Base-by-base conservation (phyloP, 1,140 invertebrate genomes). In the Cepaea nemoralis region DNA sequence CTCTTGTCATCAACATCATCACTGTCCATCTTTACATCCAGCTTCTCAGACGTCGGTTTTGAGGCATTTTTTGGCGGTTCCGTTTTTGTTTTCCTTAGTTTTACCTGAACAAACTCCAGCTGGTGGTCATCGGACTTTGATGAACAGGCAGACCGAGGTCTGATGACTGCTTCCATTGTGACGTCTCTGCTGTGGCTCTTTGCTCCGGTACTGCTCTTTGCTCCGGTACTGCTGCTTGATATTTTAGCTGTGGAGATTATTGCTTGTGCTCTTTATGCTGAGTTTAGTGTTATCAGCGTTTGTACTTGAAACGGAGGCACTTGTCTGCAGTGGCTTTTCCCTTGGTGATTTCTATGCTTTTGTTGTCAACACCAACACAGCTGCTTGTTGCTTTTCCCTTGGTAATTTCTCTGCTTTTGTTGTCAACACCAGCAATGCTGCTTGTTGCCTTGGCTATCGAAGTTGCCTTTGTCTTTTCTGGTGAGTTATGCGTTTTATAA, bases 21-120 rank as follows among this genome's bases (percentile, higher is more conserved):
- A 22, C 55, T 31, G 5, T 74, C 42, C n/a, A 27, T 22, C 5
- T 31, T 40, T 22, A n/a, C 5, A 24, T 39, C 8, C 19, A 5
- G 8, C 16, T 40, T 27, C 10, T 1, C 2, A 16, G 59, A 31
- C 33, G 59, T 2, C 22, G 22, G 3, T 31, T 63, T 22, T 16
- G 27, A 2, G 27, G 6, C 27, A 31, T 31, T 27, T 63, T 40
- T 16, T 0, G 73, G 33, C n/a, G 27, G 59, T 31, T 63, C 59
- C 1, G 42, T 0, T 37, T 59, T 69, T 8, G 45, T 27, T 48
- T 66, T 50, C 1, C 63, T 50, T 33, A 82, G 42, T 37, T 82
- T 76, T 12, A 74, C 50, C n/a, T 75, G 63, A 42, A 22, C n/a
- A 50, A 76, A 75, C 19, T 66, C 50, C 45, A 63, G 74, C 16